phyloP scores from a whole-genome alignment of 1,140 invertebrate genomes.

The Pteromalus puparum region DNA sequence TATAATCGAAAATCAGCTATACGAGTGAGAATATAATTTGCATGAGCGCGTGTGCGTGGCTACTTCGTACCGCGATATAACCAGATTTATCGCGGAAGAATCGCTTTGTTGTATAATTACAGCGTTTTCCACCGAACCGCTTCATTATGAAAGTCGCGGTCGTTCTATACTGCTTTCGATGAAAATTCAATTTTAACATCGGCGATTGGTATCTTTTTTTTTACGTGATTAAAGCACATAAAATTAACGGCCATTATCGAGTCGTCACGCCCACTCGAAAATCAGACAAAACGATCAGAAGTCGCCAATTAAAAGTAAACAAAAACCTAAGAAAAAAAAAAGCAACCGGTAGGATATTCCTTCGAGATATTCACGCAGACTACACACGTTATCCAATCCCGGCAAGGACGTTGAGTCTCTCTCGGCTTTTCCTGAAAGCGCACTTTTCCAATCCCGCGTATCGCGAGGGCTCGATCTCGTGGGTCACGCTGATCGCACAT shows the following conservation, averaged over 20 bases:
- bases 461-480: constrained; percentile 62
- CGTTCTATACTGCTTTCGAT: too few species aligned
- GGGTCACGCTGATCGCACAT: constrained; percentile 70
- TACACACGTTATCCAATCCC: constrained; percentile 11
- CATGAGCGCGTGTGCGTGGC: not conserved
- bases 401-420: not conserved
- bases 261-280: too few species aligned
- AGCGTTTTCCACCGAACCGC: not conserved
- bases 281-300: too few species aligned
- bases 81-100: not conserved
- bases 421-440: constrained; percentile 7
- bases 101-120: not conserved
- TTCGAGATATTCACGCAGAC: not conserved
- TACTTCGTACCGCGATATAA: not conserved
- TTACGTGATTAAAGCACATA: too few species aligned
- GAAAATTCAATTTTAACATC: too few species aligned
- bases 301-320: too few species aligned
- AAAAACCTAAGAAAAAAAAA: too few species aligned
- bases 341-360: not conserved
- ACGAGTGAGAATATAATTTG: not conserved
- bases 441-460: constrained; percentile 49
- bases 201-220: too few species aligned
- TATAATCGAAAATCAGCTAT: not conserved
- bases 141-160: too few species aligned
- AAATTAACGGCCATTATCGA: too few species aligned